Conservation (phyloP, 1,140 invertebrate species). For the Heliconius eleuchia region DNA sequence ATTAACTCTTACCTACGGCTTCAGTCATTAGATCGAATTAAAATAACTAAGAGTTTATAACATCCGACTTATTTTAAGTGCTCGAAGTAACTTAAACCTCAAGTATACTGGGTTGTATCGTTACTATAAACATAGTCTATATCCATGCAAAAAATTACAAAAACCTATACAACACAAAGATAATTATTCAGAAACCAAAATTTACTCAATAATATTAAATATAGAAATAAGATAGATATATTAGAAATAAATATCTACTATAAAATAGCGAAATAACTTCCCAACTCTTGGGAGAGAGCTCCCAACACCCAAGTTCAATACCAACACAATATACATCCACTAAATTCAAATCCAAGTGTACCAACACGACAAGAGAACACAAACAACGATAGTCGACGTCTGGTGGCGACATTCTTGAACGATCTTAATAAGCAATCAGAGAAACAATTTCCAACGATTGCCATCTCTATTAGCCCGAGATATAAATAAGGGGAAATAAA, state of each 20-base stretch:
- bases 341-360: neutral
- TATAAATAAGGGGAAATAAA: slow-evolving; percentile 56
- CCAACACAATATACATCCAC: neutral
- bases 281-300: neutral
- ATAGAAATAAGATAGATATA: too few species aligned
- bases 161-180: too few species aligned
- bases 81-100: too few species aligned
- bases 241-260: neutral
- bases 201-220: too few species aligned
- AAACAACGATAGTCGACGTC: slow-evolving; percentile 8
- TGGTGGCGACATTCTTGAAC: slow-evolving; percentile 32
- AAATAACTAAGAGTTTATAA: too few species aligned
- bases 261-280: neutral
- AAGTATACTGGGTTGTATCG: too few species aligned
- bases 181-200: too few species aligned
- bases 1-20: too few species aligned
- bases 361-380: neutral
- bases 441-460: slow-evolving; percentile 57
- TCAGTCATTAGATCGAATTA: too few species aligned
- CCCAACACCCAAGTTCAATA: neutral
- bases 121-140: too few species aligned
- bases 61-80: too few species aligned
- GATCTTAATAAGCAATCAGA: slow-evolving; percentile 61
- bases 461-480: slow-evolving; percentile 55
- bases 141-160: too few species aligned